Base-by-base conservation (phyloP, 2,113 vertebrate species). In the Eleginops maclovinus region DNA sequence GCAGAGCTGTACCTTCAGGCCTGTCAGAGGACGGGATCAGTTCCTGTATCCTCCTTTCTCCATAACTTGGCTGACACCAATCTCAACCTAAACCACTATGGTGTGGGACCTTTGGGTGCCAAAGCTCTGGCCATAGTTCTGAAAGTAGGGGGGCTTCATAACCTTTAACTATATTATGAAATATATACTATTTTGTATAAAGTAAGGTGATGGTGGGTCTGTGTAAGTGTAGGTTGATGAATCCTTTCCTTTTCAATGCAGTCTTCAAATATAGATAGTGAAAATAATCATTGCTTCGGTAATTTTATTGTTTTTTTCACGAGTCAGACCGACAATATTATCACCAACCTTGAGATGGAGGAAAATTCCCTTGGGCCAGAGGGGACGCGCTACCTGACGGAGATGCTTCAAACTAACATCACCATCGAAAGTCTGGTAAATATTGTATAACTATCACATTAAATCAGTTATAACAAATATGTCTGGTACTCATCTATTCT, bases 361-460 rank as follows among this genome's bases (percentile, higher is more conserved):
- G 92, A 96, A 66, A 97, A 96, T 49, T 46, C 10, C n/a, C 90
- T 96, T 24, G 65, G 59, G 68, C 88, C 91, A 22, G 90, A 95
- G 71, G 96, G 95, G 12, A 7, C 87, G 15, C 9, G 41, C 21
- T 90, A 89, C 69, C 73, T 97, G 82, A 68, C 87, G 81, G 82
- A 96, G 78, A 94, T 96, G 94, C 89, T 96, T 9, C 88, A 43
- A 13, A 87, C 89, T 44, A 97, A 96, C 84, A 91, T 83, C 62
- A 94, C 55, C 64, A 91, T 97, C 61, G 91, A 94, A 68, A 91
- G 94, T 72, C 72, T 96, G 1, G 84, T 89, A 75, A 82, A 17
- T 17, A n/a, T 47, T 75, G 16, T 47, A 2, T 66, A 72, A 53
- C 58, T 3, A 7, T 64, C 26, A 3, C 50, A 40, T 8, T 7